A percentile compares a stretch with the other conserved stretches of the same genome.
phyloP scores from a whole-genome alignment of 1,140 invertebrate genomes.

The Heliconius melpomene region DNA sequence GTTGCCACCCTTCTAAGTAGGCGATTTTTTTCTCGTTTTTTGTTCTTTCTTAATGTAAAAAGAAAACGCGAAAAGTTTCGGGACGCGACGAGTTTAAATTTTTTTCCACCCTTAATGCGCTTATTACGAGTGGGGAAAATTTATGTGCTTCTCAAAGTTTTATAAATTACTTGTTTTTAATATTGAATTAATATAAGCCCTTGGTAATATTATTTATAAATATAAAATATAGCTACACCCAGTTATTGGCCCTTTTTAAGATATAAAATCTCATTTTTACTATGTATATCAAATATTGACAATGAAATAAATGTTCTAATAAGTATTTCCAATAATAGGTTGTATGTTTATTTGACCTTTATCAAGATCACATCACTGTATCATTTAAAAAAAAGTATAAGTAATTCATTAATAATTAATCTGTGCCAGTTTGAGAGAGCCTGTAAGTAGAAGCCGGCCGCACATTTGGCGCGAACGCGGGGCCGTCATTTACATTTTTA shows the following conservation, averaged over 20 bases:
- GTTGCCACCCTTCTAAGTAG: conserved; percentile 78
- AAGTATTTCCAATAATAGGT: no score
- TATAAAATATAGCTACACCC: no score
- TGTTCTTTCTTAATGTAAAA: conserved; percentile 80
- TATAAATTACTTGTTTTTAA: conserved; percentile 21
- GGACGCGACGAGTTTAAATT: conserved; percentile 76
- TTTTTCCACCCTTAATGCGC: conserved; percentile 77
- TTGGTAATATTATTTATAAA: no score
- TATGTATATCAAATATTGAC: no score
- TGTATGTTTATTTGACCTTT: no score
- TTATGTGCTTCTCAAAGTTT: conserved; percentile 60
- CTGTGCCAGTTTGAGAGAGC: conserved; percentile 22
- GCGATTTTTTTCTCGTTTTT: conserved; percentile 68
- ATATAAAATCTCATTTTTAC: no score
- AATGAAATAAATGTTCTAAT: no score
- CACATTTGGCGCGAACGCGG: conserved; percentile 45
- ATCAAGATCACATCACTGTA: no score
- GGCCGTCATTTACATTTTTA: conserved; percentile 68
- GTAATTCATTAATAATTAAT: neutral
- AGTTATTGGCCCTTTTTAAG: no score
- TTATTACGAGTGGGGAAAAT: conserved; percentile 74
- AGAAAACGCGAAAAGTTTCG: conserved; percentile 78
- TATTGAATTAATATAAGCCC: neutral
- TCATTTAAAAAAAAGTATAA: neutral
- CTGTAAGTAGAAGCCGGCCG: conserved; percentile 33